Evolutionary conservation across 1,140 invertebrate genomes (phyloP).

Genomic region (Elysia chlorotica): DNA sequence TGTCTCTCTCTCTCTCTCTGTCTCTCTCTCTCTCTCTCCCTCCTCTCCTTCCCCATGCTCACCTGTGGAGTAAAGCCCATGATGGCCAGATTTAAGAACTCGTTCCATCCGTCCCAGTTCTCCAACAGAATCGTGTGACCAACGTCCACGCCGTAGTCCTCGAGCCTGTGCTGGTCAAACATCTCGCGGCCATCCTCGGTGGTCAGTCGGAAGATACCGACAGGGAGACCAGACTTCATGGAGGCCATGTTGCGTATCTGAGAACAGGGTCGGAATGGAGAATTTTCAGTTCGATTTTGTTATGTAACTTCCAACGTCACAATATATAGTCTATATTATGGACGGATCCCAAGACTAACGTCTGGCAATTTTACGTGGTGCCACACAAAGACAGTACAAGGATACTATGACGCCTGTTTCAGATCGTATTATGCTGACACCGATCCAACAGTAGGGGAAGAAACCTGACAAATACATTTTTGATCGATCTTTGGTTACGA

Average conservation of each 20-base stretch:
- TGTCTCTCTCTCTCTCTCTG: neutral
- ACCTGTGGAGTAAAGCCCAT: constrained; percentile 55
- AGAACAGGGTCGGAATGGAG: neutral
- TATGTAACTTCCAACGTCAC: no score
- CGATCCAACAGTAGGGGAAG: no score
- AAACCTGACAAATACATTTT: no score
- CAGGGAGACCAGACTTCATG: constrained; percentile 55
- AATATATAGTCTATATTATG: no score
- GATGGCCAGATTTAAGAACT: constrained; percentile 54
- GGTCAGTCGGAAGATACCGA: constrained; percentile 55
- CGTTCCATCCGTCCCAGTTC: constrained; percentile 62
- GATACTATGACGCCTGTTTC: no score
- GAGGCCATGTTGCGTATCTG: constrained; percentile 41
- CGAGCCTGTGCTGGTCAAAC: constrained; percentile 52
- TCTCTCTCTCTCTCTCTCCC: neutral
- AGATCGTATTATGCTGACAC: no score
- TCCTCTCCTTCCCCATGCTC: neutral
- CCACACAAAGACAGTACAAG: no score
- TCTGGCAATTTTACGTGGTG: no score
- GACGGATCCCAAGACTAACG: no score
- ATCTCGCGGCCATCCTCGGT: constrained; percentile 47
- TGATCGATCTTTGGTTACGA: no score
- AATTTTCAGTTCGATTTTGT: no score
- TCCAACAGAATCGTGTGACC: constrained; percentile 53
- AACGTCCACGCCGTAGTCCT: constrained; percentile 51